Evolutionary conservation across 2,113 vertebrate species (phyloP).

Genomic region (Dicerorhinus sumatrensis): DNA sequence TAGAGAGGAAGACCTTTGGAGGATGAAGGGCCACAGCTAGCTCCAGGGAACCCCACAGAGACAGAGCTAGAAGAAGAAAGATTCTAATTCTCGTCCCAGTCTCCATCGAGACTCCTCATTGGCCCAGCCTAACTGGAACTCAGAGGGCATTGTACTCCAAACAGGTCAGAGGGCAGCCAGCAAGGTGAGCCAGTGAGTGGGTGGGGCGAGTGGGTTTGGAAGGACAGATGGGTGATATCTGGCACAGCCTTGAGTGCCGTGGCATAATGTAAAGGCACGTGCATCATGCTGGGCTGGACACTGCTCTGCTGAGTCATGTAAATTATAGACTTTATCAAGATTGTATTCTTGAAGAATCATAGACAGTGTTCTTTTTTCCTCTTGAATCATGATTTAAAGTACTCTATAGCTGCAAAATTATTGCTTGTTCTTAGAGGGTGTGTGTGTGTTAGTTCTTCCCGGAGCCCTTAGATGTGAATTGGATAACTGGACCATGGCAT

Average conservation of each 20-base stretch:
- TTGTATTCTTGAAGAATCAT: not conserved
- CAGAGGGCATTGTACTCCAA: too few species aligned
- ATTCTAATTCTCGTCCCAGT: not conserved
- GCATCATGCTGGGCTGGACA: not conserved
- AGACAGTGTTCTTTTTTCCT: not conserved
- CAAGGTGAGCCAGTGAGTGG: fast-evolving
- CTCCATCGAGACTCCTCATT: not conserved
- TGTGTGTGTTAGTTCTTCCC: not conserved
- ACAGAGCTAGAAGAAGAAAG: not conserved
- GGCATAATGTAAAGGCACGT: not conserved
- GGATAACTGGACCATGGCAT: not conserved
- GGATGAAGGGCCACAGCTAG: too few species aligned
- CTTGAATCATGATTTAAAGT: not conserved
- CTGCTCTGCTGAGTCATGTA: not conserved
- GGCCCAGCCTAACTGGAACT: not conserved
- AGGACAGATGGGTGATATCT: not conserved
- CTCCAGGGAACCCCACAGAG: not conserved
- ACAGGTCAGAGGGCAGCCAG: not conserved
- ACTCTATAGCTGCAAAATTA: not conserved
- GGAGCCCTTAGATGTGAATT: not conserved
- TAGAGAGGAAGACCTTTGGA: not conserved
- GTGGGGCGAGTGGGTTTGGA: not conserved
- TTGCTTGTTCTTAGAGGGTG: not conserved
- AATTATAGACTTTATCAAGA: not conserved
- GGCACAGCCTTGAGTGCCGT: not conserved